phyloP scores from a whole-genome alignment of 2,888 invertebrate species.

The Callimorpha dominula region DNA sequence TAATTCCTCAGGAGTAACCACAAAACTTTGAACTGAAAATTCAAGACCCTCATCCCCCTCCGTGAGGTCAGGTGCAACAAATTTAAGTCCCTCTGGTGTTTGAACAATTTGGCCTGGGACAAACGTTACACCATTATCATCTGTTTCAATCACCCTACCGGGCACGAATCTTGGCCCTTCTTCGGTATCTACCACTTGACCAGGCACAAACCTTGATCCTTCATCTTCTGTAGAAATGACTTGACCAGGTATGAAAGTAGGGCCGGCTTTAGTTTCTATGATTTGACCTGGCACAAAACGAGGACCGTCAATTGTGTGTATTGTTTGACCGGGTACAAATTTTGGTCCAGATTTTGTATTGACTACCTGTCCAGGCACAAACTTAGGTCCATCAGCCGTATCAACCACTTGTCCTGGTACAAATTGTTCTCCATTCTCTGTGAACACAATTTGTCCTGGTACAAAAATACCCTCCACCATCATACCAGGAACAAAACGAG shows the following conservation, averaged over 20 bases:
- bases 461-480: slow-evolving; percentile 89
- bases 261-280: slow-evolving; percentile 91
- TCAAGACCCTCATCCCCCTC: slow-evolving; percentile 89
- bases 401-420: slow-evolving; percentile 91
- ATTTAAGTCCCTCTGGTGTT: slow-evolving; percentile 90
- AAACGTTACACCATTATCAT: slow-evolving; percentile 90
- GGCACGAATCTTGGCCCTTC: slow-evolving; percentile 90
- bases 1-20: slow-evolving; percentile 83
- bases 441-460: slow-evolving; percentile 90
- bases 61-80: slow-evolving; percentile 89
- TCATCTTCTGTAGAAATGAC: slow-evolving; percentile 89
- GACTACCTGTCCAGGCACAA: slow-evolving; percentile 92
- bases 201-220: slow-evolving; percentile 88
- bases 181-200: slow-evolving; percentile 91
- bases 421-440: slow-evolving; percentile 90
- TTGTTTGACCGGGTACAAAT: slow-evolving; percentile 90
- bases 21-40: slow-evolving; percentile 90
- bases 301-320: slow-evolving; percentile 90
- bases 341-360: slow-evolving; percentile 89
- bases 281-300: slow-evolving; percentile 93
- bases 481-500: slow-evolving; percentile 90
- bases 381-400: slow-evolving; percentile 89
- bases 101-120: slow-evolving; percentile 92
- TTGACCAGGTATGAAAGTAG: slow-evolving; percentile 92
- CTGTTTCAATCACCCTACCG: slow-evolving; percentile 91